These are phyloP conservation scores for Caenorhabditis panamensis DNA, from an alignment of 2,888 invertebrate genomes.

Conservation along the genomic window DNA sequence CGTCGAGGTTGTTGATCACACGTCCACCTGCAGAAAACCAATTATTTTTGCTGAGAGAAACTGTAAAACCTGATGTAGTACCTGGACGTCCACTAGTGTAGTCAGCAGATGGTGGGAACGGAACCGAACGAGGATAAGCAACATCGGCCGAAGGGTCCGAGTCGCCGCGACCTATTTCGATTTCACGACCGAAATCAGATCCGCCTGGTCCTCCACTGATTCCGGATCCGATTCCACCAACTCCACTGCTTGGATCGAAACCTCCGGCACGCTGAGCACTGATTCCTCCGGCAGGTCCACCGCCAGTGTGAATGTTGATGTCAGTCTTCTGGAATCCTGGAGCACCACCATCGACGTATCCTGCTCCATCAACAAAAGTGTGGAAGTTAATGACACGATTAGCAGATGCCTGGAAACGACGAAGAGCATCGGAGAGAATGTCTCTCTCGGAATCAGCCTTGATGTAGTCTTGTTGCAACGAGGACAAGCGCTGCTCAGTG, in stretches of 20 bases:
- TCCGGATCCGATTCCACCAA: slow-evolving; percentile 60
- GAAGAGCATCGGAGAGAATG: slow-evolving; percentile 74
- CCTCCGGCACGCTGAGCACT: slow-evolving; percentile 48
- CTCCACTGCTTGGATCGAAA: slow-evolving; percentile 53
- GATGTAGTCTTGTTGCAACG: slow-evolving; percentile 80
- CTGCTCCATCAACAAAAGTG: slow-evolving; percentile 61
- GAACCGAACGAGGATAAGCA: slow-evolving; percentile 73
- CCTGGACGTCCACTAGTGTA: slow-evolving; percentile 60
- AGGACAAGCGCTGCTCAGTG: slow-evolving; percentile 76
- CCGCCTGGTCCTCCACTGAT: slow-evolving; percentile 67
- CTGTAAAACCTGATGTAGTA: slow-evolving; percentile 44
- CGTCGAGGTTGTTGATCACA: slow-evolving; percentile 61
- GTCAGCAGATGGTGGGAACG: slow-evolving; percentile 75
- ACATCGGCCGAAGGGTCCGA: slow-evolving; percentile 61
- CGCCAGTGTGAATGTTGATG: slow-evolving; percentile 47
- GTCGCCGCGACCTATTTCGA: slow-evolving; percentile 68
- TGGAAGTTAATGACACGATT: slow-evolving; percentile 76
- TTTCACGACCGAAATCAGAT: slow-evolving; percentile 67
- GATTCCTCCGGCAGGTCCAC: slow-evolving; percentile 47
- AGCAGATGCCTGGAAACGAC: slow-evolving; percentile 79
- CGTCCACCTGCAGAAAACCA: slow-evolving; percentile 50
- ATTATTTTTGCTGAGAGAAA: background rate
- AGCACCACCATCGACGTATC: slow-evolving; percentile 38
- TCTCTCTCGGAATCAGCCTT: slow-evolving; percentile 79
- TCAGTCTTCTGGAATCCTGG: slow-evolving; percentile 36